A percentile compares a stretch with the other conserved stretches of the same genome.
These are phyloP conservation scores for Tachina lurida DNA, from an alignment of 2,888 invertebrate genomes.

Conservation along the genomic window DNA sequence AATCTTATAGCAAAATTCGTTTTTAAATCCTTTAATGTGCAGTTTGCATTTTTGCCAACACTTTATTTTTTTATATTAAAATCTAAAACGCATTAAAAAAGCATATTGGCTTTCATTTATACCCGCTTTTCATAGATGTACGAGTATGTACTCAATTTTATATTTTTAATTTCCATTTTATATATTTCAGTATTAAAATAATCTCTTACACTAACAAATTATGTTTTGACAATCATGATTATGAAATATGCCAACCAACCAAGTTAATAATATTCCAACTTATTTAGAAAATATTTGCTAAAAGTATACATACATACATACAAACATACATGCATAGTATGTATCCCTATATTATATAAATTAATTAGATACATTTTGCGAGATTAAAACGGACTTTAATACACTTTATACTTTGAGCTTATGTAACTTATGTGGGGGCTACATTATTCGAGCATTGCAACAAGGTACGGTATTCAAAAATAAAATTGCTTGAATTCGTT, in stretches of 20 bases:
- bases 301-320: background rate
- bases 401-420: background rate
- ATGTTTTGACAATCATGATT: constrained; percentile 69
- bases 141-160: background rate
- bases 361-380: background rate
- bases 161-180: constrained; percentile 41
- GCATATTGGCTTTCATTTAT: constrained; percentile 18
- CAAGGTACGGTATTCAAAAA: too few species aligned
- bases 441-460: too few species aligned
- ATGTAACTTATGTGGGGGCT: too few species aligned
- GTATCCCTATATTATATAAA: too few species aligned
- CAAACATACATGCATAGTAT: too few species aligned
- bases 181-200: constrained; percentile 49
- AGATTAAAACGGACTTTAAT: background rate
- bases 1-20: background rate
- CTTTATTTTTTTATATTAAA: background rate
- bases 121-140: background rate
- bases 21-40: constrained; percentile 29
- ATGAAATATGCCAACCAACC: constrained; percentile 51
- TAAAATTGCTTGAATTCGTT: too few species aligned
- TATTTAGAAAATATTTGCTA: background rate
- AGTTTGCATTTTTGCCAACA: constrained; percentile 27
- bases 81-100: constrained; percentile 6
- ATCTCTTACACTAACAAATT: constrained; percentile 69
- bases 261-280: constrained; percentile 37